Base-by-base conservation (phyloP, 2,888 invertebrate genomes). In the Oligia fasciuncula region DNA sequence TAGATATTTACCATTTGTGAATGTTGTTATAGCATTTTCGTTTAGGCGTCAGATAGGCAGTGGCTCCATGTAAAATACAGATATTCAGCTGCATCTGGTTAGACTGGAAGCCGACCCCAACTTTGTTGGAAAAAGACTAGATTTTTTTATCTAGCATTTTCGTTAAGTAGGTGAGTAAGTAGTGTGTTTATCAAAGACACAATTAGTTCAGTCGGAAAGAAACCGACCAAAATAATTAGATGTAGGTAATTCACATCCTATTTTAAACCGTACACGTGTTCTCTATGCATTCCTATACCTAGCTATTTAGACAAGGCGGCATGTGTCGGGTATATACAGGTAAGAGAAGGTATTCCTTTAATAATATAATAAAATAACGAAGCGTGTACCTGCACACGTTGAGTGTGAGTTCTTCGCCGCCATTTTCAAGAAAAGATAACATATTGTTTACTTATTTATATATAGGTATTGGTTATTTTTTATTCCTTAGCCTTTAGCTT, bases 321-420 rank as follows among this genome's bases (percentile, higher is more conserved):
- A 23, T 29, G 43, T 73, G 23, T 43, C 2, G 17, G 14, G 23
- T 57, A 29, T 23, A 23, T 57, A 54, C 6, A 13, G 23, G 40
- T 40, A 66, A 13, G 23, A 40, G 23, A 8, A 66, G 66, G 23
- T 65, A 40, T 40, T 66, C 66, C 66, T 23, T 40, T 40, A 23
- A 14, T 17, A 51, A 14, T 51, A 17, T 43, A 43, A 40, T 81
- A 76, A 70, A 69, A 77, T 81, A 81, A 66, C 54, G n/a, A 54
- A 72, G 40, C 68, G 68, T 73, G 76, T 68, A 29, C 14, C 11
- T n/a, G 40, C 73, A 29, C 66, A 72, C 67, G 51, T 66, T 29
- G 49, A 65, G 46, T 54, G 79, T 67, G 73, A 79, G 57, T n/a
- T n/a, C 19, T 67, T 83, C 62, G 14, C 5, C 40, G 35, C 66